A percentile compares a stretch with the other conserved stretches of the same genome.
Evolutionary conservation across 2,888 invertebrate genomes (phyloP).

Genomic region (Dolomedes plantarius): DNA sequence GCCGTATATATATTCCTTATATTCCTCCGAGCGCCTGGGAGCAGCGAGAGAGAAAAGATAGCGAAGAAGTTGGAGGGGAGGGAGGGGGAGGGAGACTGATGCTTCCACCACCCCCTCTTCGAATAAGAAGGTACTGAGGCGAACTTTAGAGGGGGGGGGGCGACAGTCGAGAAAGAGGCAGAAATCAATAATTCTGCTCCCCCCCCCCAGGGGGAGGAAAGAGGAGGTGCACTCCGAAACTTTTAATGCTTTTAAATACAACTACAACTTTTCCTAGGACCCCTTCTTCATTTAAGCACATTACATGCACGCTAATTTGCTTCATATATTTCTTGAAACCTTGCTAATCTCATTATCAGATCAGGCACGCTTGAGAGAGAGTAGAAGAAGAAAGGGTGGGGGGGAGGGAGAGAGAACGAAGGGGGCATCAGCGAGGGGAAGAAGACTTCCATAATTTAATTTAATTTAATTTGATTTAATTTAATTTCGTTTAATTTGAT

Average conservation of each 20-base stretch:
- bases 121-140: slow-evolving; percentile 57
- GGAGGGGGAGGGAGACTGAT: slow-evolving; percentile 11
- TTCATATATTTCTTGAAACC: slow-evolving; percentile 72
- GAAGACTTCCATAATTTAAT: slow-evolving; percentile 69
- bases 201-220: slow-evolving; percentile 36
- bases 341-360: slow-evolving; percentile 72
- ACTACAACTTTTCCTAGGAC: slow-evolving; percentile 71
- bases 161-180: slow-evolving; percentile 63
- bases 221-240: slow-evolving; percentile 57
- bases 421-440: neutral
- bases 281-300: slow-evolving; percentile 72
- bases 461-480: slow-evolving; percentile 72
- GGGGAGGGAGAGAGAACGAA: neutral
- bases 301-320: slow-evolving; percentile 72
- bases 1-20: slow-evolving; percentile 65
- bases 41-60: slow-evolving; percentile 63
- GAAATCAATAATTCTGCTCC: slow-evolving; percentile 67
- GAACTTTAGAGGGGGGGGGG: slow-evolving; percentile 26
- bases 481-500: slow-evolving; percentile 72
- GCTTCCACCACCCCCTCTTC: slow-evolving; percentile 16
- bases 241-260: slow-evolving; percentile 72
- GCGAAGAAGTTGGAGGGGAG: slow-evolving; percentile 58
- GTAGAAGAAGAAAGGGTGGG: slow-evolving; percentile 45
- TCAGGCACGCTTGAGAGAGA: slow-evolving; percentile 64
- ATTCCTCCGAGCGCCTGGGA: slow-evolving; percentile 54